These are phyloP conservation scores for Teleopsis dalmanni DNA, from an alignment of 1,140 invertebrate genomes.

Conservation along the genomic window DNA sequence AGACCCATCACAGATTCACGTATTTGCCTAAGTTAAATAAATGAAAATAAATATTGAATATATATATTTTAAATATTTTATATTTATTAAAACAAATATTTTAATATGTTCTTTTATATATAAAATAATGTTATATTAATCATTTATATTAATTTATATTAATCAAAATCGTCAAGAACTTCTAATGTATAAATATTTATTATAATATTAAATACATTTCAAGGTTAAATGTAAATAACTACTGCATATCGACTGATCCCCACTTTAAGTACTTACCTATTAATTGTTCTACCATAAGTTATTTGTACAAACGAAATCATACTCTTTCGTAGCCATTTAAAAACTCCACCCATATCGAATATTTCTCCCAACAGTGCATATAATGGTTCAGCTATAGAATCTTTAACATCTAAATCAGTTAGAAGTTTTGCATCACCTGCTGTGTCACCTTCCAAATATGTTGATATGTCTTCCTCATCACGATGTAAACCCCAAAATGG, in stretches of 20 bases:
- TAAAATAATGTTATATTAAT: background rate
- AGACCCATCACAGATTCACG: slow-evolving; percentile 79
- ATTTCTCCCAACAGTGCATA: slow-evolving; percentile 80
- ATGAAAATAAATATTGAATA: background rate
- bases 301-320: slow-evolving; percentile 88
- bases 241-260: no score
- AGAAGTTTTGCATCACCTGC: slow-evolving; percentile 45
- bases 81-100: background rate
- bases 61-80: background rate
- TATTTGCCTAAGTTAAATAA: slow-evolving; percentile 60
- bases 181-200: no score
- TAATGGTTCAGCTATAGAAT: slow-evolving; percentile 81
- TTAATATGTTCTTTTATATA: background rate
- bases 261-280: slow-evolving; percentile 51
- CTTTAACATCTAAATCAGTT: slow-evolving; percentile 56
- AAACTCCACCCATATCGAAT: slow-evolving; percentile 81
- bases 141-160: background rate
- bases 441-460: slow-evolving; percentile 56
- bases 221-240: no score
- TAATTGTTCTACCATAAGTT: slow-evolving; percentile 84
- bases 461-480: slow-evolving; percentile 64
- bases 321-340: slow-evolving; percentile 77
- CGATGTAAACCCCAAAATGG: slow-evolving; percentile 42
- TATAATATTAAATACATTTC: no score
- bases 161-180: background rate